A percentile compares a stretch with the other conserved stretches of the same genome.
Evolutionary conservation across 2,797 vertebrate species (phyloP).

Genomic region (Malacoctenus gilli): DNA sequence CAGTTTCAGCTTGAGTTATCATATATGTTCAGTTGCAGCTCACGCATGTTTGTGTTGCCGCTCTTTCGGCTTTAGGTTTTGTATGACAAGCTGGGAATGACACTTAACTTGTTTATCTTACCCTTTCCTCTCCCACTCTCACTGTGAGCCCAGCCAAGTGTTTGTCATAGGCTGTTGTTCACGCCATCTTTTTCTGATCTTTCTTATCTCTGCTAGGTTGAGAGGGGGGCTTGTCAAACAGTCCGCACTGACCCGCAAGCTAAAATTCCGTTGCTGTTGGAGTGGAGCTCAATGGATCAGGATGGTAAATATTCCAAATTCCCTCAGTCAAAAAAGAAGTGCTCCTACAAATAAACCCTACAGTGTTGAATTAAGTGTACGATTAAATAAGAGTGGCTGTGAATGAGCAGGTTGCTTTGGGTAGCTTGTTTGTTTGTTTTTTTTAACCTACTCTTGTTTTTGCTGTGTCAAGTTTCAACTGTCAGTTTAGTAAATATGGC

Average conservation of each 20-base stretch:
- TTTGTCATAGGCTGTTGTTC: not conserved
- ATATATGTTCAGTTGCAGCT: not conserved
- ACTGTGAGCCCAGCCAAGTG: slow-evolving; percentile 7
- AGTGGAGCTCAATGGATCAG: slow-evolving; percentile 70
- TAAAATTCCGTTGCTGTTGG: slow-evolving; percentile 42
- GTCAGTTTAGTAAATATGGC: not conserved
- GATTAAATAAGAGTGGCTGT: not conserved
- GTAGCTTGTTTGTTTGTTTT: too few species aligned
- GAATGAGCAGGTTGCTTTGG: not conserved
- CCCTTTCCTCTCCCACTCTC: slow-evolving; percentile 9
- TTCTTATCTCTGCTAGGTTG: slow-evolving; percentile 13
- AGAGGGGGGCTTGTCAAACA: slow-evolving; percentile 22
- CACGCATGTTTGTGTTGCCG: not conserved
- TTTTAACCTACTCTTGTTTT: not conserved
- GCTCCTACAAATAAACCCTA: too few species aligned
- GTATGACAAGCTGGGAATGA: slow-evolving; percentile 61
- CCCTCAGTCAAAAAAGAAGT: too few species aligned
- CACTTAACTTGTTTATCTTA: slow-evolving; percentile 57
- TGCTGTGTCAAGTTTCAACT: slow-evolving; percentile 8
- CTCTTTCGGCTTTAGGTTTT: slow-evolving; percentile 5
- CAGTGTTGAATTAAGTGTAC: not conserved
- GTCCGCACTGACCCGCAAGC: slow-evolving; percentile 21
- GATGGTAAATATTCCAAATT: slow-evolving; percentile 53
- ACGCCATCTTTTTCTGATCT: slow-evolving; percentile 5
- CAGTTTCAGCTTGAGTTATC: not conserved